Conservation (phyloP, 2,797 vertebrate genomes). For the Sebastes iracundus region DNA sequence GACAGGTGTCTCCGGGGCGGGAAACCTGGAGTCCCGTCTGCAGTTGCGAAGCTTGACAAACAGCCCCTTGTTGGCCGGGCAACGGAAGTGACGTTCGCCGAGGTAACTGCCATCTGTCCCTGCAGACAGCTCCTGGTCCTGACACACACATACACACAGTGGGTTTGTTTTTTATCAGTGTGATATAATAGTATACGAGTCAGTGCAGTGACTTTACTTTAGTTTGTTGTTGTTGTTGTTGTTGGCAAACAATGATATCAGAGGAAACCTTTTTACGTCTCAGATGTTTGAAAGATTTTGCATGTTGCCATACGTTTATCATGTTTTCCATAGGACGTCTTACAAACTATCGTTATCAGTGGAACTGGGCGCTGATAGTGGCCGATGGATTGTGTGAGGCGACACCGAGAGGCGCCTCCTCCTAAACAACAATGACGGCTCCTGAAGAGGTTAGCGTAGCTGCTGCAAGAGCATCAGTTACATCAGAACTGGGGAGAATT, state of each 20-base stretch:
- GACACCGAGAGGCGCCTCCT: no score
- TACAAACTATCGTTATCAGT: no score
- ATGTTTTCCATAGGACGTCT: neutral
- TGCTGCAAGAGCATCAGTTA: no score
- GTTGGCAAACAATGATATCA: neutral
- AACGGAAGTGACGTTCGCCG: constrained; percentile 83
- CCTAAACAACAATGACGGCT: no score
- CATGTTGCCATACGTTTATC: neutral
- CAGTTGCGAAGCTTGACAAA: constrained; percentile 87
- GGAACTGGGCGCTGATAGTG: no score
- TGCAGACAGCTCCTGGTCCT: constrained; percentile 85
- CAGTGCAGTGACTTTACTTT: no score
- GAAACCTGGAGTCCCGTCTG: constrained; percentile 86
- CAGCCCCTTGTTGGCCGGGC: constrained; percentile 85
- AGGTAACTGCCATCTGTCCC: constrained; percentile 87
- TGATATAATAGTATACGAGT: no score
- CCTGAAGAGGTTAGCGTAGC: no score
- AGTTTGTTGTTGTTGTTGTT: no score
- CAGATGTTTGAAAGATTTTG: no score
- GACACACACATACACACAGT: neutral
- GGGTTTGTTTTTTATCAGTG: neutral
- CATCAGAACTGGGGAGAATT: no score
- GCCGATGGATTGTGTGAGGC: no score
- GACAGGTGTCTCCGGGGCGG: constrained; percentile 75
- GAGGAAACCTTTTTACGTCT: neutral